Conservation (phyloP, 1,140 invertebrate species). For the Limonius californicus region DNA sequence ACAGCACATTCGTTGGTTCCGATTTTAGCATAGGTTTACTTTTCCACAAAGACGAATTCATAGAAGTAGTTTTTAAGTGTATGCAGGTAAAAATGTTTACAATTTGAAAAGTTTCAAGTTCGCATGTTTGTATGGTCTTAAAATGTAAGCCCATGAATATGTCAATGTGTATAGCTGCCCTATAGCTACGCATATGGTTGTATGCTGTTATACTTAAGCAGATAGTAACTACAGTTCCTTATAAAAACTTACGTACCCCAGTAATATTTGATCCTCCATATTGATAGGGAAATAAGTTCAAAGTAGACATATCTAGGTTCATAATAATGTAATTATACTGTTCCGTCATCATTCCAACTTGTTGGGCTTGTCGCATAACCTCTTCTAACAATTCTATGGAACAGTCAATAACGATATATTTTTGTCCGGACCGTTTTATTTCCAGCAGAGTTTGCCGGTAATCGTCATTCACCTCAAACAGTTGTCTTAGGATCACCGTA, state of each 20-base stretch:
- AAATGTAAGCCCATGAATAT: too few species aligned
- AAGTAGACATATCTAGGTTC: conserved; percentile 75
- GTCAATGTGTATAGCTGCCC: too few species aligned
- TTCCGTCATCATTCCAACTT: conserved; percentile 79
- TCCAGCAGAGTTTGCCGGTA: conserved; percentile 28
- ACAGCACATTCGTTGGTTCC: too few species aligned
- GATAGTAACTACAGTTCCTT: too few species aligned
- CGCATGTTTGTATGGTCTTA: too few species aligned
- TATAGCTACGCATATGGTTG: too few species aligned
- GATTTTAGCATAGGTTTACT: too few species aligned
- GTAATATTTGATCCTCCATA: conserved; percentile 84
- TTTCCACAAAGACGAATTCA: too few species aligned
- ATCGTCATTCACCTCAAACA: conserved; percentile 48
- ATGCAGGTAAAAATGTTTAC: too few species aligned
- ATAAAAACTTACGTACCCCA: conserved; percentile 45
- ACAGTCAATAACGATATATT: conserved; percentile 39
- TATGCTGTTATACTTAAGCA: too few species aligned
- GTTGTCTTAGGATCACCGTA: conserved; percentile 56
- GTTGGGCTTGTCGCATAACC: conserved; percentile 58
- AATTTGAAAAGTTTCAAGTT: too few species aligned
- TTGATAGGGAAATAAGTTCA: conserved; percentile 76
- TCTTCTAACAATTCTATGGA: conserved; percentile 34
- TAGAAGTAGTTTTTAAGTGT: too few species aligned
- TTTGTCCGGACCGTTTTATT: conserved; percentile 33
- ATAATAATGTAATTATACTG: conserved; percentile 74